Conservation (phyloP, 2,113 vertebrate species). For the Hucho hucho region DNA sequence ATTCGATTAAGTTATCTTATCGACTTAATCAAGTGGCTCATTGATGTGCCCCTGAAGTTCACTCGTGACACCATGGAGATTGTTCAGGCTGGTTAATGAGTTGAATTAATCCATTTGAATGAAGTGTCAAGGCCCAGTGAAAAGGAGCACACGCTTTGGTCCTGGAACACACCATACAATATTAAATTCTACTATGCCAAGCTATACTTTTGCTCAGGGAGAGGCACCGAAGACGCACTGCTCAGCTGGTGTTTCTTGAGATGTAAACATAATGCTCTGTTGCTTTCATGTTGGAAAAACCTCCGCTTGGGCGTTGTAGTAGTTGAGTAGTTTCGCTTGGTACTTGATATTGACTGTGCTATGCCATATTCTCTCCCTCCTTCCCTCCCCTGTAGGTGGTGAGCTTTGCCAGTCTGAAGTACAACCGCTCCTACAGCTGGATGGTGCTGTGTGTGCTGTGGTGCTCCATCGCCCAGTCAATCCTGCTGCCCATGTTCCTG, state of each 20-base stretch:
- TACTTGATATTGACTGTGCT: too few relatives aligned
- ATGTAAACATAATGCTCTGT: too few relatives aligned
- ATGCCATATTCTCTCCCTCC: too few relatives aligned
- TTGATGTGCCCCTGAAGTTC: background rate
- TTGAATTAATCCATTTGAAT: background rate
- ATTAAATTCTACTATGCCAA: too few relatives aligned
- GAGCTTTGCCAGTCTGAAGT: slow-evolving; percentile 88
- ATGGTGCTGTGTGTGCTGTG: slow-evolving; percentile 90
- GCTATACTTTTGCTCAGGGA: too few relatives aligned
- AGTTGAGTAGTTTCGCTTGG: too few relatives aligned
- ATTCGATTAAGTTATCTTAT: background rate
- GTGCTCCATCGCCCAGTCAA: slow-evolving; percentile 89
- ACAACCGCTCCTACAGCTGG: slow-evolving; percentile 82
- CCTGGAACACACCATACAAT: background rate
- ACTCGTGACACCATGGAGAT: too few relatives aligned
- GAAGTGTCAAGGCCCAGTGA: background rate
- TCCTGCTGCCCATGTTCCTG: slow-evolving; percentile 86
- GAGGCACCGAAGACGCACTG: too few relatives aligned
- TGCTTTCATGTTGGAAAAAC: too few relatives aligned
- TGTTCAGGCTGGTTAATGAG: background rate
- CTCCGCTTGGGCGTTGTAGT: too few relatives aligned
- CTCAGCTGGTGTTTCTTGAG: too few relatives aligned
- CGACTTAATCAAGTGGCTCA: background rate
- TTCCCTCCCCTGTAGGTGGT: slow-evolving; percentile 77
- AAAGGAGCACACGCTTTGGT: background rate